Evolutionary conservation across 1,140 invertebrate species (phyloP), one percentile per base, ranked within the genome.

Genomic region (Grapholita molesta): DNA sequence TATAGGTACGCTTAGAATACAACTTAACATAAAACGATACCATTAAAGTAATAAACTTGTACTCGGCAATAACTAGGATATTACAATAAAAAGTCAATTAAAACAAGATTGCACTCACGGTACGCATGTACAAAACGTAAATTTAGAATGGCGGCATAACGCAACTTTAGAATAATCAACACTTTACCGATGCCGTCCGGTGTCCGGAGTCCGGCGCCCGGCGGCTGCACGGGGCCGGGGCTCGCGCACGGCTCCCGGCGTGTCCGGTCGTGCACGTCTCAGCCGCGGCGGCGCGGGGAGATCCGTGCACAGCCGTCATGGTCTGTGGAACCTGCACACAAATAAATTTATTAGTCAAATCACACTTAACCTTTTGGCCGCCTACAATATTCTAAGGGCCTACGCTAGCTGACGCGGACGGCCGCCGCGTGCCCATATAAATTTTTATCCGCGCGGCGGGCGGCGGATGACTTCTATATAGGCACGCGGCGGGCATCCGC

Each of bases 1-100:
- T 91, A 88, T 89, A 88, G 88, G 85, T 91, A 89, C 79, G 81
- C 85, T 89, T 88, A 89, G 75, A 83, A 88, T 85, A 86, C 80
- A 84, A 89, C 85, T 86, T 84, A 89, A 86, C 72, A 81, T 82
- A 80, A 79, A 84, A 76, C 72, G 73, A 79, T 82, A 82, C 74
- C 67, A 77, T 77, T 79, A 76, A 70, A 72, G 64, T 70, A 69
- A 67, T 74, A 70, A 83, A 79, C 82, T 85, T 84, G 86, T 85
- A 84, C 86, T 85, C 82, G 81, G 81, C 80, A 73, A 77, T 76
- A 81, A 80, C 83, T 84, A 83, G 77, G 73, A 79, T 80, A 57
- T 61, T 61, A 77, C 71, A 72, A 76, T 76, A 76, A 72, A 61
- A 73, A 72, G 73, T 73, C 75, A 79, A 78, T 73, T 75, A 80